Conservation (phyloP, 2,888 invertebrate genomes). For the Eupithecia centaureata region DNA sequence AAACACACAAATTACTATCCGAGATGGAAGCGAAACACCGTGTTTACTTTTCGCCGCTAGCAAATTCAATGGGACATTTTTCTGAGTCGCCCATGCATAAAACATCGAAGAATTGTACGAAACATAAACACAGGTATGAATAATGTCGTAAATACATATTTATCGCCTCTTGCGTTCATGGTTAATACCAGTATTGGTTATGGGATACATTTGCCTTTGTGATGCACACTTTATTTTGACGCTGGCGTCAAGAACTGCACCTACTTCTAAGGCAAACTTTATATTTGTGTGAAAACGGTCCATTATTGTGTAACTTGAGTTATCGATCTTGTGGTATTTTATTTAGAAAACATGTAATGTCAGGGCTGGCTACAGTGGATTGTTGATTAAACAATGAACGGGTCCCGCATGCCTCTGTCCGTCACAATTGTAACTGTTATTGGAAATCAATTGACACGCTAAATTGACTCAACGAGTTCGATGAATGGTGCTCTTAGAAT, state of each 20-base stretch:
- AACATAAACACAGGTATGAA: slow-evolving; percentile 19
- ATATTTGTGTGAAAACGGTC: slow-evolving; percentile 48
- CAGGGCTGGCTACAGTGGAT: slow-evolving; percentile 64
- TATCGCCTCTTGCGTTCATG: slow-evolving; percentile 44
- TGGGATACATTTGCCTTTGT: slow-evolving; percentile 52
- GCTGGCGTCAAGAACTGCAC: slow-evolving; percentile 42
- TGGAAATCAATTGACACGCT: slow-evolving; percentile 81
- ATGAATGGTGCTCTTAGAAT: slow-evolving; percentile 56
- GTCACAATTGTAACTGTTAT: slow-evolving; percentile 80
- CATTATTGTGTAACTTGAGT: slow-evolving; percentile 53
- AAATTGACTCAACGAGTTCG: slow-evolving; percentile 65
- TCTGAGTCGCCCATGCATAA: slow-evolving; percentile 31
- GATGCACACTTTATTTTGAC: slow-evolving; percentile 50
- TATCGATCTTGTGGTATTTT: slow-evolving; percentile 56
- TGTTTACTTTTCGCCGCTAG: neutral
- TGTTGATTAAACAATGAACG: slow-evolving; percentile 77
- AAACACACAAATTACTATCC: slow-evolving; percentile 26
- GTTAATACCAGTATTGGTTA: slow-evolving; percentile 49
- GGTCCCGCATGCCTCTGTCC: slow-evolving; percentile 76
- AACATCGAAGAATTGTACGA: slow-evolving; percentile 31
- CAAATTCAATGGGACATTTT: slow-evolving; percentile 15
- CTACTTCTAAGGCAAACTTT: slow-evolving; percentile 35
- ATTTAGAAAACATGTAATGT: slow-evolving; percentile 60
- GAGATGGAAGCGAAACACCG: slow-evolving; percentile 13
- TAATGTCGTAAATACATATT: slow-evolving; percentile 44